Evolutionary conservation across 2,888 invertebrate species (phyloP), one percentile per base, ranked within the genome.

Genomic region (Lamproptera curius): DNA sequence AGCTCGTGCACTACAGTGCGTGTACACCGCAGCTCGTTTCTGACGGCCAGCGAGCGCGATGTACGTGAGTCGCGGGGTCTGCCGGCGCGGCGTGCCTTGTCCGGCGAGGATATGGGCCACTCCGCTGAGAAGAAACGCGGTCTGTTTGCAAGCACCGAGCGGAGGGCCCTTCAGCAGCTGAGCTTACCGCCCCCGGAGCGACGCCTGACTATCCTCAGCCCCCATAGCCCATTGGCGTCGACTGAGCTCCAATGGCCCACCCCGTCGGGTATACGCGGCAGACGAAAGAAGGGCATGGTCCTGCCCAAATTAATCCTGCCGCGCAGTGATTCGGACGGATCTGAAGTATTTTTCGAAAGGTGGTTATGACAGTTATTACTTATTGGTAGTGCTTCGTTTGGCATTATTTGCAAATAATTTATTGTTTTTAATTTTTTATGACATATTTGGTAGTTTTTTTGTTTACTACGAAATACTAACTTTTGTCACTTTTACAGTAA

Each of bases 181-280:
- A 93, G 93, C 59, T 76, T 93, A 28, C 93, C 92, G 6, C 92
- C 93, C 6, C 91, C 92, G 0, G 92, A 91, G 51, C 86, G 90
- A 9, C 87, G 89, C 57, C 89, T 95, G 42, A 95, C 94, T 33
- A 95, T 95, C 50, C 81, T 95, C 50, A 95, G 95, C 58, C 93
- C 94, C 0, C 94, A 93, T 70, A 93, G 93, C 65, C 95, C 95
- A 0, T 89, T 93, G 65, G 92, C 92, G 50, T 46, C 53, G 4
- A 88, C 90, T 54, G 94, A 94, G 60, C 82, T 93, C 56, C 89
- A 90, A 61, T 90, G 91, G 78, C 87, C 91, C 42, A 74, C 89
- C 26, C 89, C 90, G 46, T 78, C 90, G 14, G 89, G 90, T 11
- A 84, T 91, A 57, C 89, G 90, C 58, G 90, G 89, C 20, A 84